Conservation (phyloP, 92 coral and sea anemone species). For the Porites lobata region DNA sequence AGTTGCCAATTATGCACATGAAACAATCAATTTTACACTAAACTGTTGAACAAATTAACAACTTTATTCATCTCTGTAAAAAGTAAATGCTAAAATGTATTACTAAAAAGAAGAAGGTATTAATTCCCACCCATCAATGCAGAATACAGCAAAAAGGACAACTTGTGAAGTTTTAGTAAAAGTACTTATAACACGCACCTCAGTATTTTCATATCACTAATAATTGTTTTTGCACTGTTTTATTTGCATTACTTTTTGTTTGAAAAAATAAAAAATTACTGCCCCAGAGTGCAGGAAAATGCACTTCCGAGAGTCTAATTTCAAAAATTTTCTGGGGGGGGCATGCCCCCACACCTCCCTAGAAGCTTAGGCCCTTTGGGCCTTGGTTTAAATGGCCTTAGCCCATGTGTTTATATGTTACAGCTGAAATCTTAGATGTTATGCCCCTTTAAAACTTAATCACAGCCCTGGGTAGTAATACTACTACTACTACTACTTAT, state of each 20-base stretch:
- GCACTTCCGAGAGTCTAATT: constrained; percentile 39
- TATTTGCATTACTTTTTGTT: constrained; percentile 29
- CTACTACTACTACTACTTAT: too few relatives aligned
- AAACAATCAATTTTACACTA: constrained; percentile 13
- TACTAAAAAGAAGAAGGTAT: constrained; percentile 35
- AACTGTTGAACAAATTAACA: constrained; percentile 27
- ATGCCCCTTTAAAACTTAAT: too few relatives aligned
- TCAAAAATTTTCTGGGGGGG: background rate
- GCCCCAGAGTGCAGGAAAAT: constrained; percentile 46
- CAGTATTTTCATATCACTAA: constrained; percentile 11
- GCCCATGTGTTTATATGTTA: too few relatives aligned
- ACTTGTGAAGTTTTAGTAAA: background rate
- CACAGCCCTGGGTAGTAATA: too few relatives aligned
- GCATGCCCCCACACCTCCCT: too few relatives aligned
- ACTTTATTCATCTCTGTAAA: constrained; percentile 31
- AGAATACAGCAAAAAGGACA: constrained; percentile 26
- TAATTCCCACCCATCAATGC: constrained; percentile 36
- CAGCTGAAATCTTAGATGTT: too few relatives aligned
- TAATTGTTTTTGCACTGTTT: constrained; percentile 33
- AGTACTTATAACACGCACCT: background rate
- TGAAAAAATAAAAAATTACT: constrained; percentile 20
- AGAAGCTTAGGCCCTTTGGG: too few relatives aligned
- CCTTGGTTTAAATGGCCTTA: too few relatives aligned
- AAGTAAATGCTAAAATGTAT: constrained; percentile 13
- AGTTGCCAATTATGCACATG: constrained; percentile 19